phyloP scores from a whole-genome alignment of 2,888 invertebrate species.

The Amphipoea lucens region DNA sequence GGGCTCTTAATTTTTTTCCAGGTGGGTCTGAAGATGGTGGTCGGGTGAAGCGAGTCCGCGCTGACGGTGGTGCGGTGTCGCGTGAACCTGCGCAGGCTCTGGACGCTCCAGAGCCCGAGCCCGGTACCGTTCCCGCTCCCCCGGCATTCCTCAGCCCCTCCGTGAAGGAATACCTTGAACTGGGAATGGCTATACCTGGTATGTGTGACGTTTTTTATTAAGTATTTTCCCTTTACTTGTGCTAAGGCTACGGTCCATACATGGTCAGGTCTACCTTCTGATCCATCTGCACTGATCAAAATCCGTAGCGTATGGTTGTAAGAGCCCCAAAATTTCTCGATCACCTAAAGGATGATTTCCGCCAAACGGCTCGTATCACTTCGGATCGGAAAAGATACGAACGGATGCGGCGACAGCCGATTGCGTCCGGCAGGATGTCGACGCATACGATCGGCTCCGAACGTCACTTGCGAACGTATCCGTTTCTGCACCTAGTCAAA shows the following conservation, averaged over 20 bases:
- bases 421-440: too few relatives aligned
- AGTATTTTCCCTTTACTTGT: neutral
- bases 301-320: neutral
- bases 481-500: too few relatives aligned
- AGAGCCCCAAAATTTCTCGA: neutral
- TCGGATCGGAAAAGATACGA: too few relatives aligned
- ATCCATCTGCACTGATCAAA: neutral
- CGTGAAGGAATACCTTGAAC: conserved; percentile 95
- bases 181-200: conserved; percentile 97
- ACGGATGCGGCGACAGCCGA: too few relatives aligned
- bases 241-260: neutral
- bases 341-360: neutral
- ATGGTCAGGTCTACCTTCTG: neutral
- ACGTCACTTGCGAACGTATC: too few relatives aligned
- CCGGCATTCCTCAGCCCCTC: conserved; percentile 95
- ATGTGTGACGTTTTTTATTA: conserved; percentile 71
- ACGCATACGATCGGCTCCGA: too few relatives aligned
- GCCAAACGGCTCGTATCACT: too few relatives aligned
- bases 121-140: conserved; percentile 91
- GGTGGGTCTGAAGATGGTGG: conserved; percentile 92
- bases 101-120: conserved; percentile 88
- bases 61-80: conserved; percentile 78
- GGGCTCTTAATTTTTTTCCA: conserved; percentile 68
- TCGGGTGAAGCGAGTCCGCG: conserved; percentile 91
- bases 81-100: conserved; percentile 85